Conservation (phyloP, 2,888 invertebrate genomes). For the Rhagonycha fulva region DNA sequence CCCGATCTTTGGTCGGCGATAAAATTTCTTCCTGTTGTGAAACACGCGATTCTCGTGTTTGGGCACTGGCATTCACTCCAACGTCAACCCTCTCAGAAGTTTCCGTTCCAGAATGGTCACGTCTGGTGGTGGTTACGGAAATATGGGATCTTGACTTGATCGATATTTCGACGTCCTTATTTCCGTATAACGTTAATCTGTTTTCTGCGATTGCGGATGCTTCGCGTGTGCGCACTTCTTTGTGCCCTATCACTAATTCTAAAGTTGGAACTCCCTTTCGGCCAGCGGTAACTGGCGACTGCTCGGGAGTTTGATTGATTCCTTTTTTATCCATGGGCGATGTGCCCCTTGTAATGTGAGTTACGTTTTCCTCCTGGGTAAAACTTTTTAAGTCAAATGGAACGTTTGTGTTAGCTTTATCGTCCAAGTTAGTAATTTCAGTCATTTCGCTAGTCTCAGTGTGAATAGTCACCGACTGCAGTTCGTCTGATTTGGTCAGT, state of each 20-base stretch:
- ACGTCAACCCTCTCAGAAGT: slow-evolving; percentile 57
- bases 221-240: slow-evolving; percentile 59
- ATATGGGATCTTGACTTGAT: slow-evolving; percentile 61
- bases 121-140: slow-evolving; percentile 56
- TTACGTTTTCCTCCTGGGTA: slow-evolving; percentile 6
- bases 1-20: slow-evolving; percentile 41
- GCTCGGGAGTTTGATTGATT: slow-evolving; percentile 41
- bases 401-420: background rate
- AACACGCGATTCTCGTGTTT: slow-evolving; percentile 47
- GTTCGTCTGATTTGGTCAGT: slow-evolving; percentile 28
- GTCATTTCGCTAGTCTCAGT: slow-evolving; percentile 29
- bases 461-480: slow-evolving; percentile 22
- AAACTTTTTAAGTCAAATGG: background rate
- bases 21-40: slow-evolving; percentile 35
- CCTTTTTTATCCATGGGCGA: slow-evolving; percentile 52
- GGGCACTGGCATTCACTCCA: slow-evolving; percentile 54
- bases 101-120: slow-evolving; percentile 54
- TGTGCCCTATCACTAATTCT: slow-evolving; percentile 59
- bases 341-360: slow-evolving; percentile 50
- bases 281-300: slow-evolving; percentile 36
- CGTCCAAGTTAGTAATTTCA: slow-evolving; percentile 21
- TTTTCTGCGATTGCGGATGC: slow-evolving; percentile 60
- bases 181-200: slow-evolving; percentile 58
- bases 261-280: slow-evolving; percentile 48
- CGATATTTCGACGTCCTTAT: slow-evolving; percentile 61